These are phyloP conservation scores for Thaumatotibia leucotreta DNA, from an alignment of 1,140 invertebrate species.

Conservation along the genomic window DNA sequence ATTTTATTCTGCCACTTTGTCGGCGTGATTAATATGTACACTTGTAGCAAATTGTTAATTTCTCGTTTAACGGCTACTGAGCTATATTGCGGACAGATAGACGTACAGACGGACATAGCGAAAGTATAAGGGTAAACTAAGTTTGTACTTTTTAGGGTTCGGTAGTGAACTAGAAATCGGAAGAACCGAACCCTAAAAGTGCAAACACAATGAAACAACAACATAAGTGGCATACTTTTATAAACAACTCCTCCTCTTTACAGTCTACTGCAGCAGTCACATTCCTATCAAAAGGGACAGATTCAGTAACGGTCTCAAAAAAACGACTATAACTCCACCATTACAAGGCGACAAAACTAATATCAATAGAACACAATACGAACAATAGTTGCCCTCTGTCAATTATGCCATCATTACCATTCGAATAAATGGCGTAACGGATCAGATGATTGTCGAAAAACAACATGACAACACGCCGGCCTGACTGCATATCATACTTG, in stretches of 20 bases:
- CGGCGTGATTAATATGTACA: no score
- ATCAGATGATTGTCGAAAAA: conserved; percentile 63
- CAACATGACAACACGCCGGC: conserved; percentile 44
- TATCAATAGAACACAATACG: conserved; percentile 72
- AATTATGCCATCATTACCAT: conserved; percentile 75
- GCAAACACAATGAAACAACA: no score
- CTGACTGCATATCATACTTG: conserved; percentile 17
- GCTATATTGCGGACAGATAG: no score
- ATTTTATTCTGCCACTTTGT: no score
- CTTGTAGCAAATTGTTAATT: no score
- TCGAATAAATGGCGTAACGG: conserved; percentile 69
- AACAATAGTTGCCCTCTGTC: conserved; percentile 74
- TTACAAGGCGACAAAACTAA: conserved; percentile 75
- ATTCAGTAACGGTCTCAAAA: conserved; percentile 49
- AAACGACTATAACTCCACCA: conserved; percentile 61
- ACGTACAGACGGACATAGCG: no score
- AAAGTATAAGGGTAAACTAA: no score
- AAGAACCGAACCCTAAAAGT: no score
- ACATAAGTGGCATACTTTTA: conserved; percentile 27
- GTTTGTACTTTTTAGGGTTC: no score
- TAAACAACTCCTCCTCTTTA: conserved; percentile 61
- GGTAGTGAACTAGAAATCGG: no score
- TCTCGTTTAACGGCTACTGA: no score
- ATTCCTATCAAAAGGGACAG: conserved; percentile 48
- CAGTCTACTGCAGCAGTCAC: conserved; percentile 45